Conservation (phyloP, 2,113 vertebrate species). For the Pluvialis apricaria region DNA sequence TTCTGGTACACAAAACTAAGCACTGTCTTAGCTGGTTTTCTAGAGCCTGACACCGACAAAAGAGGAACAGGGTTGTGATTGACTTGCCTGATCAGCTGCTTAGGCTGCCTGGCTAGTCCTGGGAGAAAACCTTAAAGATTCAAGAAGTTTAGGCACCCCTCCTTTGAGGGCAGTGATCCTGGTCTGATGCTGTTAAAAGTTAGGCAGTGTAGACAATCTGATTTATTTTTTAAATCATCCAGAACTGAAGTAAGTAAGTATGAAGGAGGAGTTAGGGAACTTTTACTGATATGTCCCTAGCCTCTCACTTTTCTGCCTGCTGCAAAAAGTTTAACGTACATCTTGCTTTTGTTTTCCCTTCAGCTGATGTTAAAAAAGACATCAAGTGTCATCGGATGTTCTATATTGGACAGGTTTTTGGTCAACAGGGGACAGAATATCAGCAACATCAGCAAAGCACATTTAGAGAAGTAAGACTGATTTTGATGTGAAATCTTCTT, state of each 20-base stretch:
- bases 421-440: neutral
- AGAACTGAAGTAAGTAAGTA: neutral
- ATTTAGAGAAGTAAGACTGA: neutral
- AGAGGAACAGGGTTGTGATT: neutral
- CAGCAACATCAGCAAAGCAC: neutral
- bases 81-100: neutral
- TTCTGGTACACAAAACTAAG: neutral
- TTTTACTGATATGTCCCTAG: neutral
- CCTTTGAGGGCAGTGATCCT: neutral
- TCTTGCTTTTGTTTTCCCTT: conserved; percentile 1
- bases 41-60: neutral
- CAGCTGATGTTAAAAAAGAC: neutral
- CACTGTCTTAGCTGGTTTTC: neutral
- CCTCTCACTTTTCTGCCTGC: neutral
- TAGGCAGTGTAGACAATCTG: neutral
- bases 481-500: neutral
- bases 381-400: neutral
- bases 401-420: neutral
- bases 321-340: neutral
- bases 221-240: neutral
- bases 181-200: neutral
- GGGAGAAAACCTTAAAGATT: neutral
- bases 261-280: neutral
- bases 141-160: neutral
- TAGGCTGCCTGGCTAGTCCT: neutral